Base-by-base conservation (phyloP, 2,888 invertebrate species). In the Drosophila helvetica region DNA sequence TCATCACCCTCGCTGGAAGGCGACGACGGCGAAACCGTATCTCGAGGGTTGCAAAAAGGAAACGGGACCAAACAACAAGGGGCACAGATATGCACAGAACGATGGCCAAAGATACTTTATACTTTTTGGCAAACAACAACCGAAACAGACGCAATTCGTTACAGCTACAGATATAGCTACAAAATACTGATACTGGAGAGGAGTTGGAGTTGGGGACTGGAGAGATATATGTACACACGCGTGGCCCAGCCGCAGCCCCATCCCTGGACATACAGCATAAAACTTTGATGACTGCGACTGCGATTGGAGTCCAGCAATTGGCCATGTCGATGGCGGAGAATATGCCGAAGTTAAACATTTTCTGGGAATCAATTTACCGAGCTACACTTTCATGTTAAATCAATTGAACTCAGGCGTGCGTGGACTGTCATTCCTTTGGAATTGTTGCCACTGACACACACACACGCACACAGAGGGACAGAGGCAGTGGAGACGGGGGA, bases 321-420 rank as follows among this genome's bases (percentile, higher is more conserved):
- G 65, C 62, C 67, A 51, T 52, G 66, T 60, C 38, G 53, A 38
- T 46, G 30, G 15, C 42, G 33, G 60, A 45, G 60, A 61, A 51
- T 61, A 53, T 50, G 56, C 52, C 54, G 63, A 80, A 80, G 78
- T 79, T 72, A 65, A 80, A 73, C 81, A 77, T 77, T 86, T 83
- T 86, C 56, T 57, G 65, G 74, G 88, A 84, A 88, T 81, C 86
- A 86, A 88, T 86, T 88, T 86, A 81, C 64, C 82, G 54, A 79
- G 88, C 83, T 87, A 82, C 87, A 84, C 87, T 87, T 84, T 84
- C 83, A 81, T 81, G 88, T 88, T 86, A 86, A 86, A 84, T 86
- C 86, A 86, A 86, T 86, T 86, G 86, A 86, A 86, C 86, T 86
- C 65, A 84, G 74, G 79, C 85, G 85, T 84, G 81, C 86, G 71